Conservation (phyloP, 2,888 invertebrate genomes). For the Caenorhabditis parvicauda region DNA sequence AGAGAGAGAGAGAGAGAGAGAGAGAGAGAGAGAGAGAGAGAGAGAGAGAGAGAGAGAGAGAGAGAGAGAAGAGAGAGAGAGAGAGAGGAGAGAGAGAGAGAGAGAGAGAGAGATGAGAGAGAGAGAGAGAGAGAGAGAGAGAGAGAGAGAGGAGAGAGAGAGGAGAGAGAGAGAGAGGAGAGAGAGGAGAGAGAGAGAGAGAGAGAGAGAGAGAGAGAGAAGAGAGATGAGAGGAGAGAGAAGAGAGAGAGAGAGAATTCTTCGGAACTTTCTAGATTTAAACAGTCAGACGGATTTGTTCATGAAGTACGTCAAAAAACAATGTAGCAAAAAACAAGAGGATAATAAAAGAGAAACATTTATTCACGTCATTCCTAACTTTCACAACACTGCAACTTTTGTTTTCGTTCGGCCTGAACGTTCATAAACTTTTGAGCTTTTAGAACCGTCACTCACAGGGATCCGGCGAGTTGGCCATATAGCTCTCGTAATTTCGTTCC, state of each 20-base stretch:
- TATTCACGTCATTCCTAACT: no score
- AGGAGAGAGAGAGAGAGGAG: slow-evolving; percentile 3
- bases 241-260: slow-evolving; percentile 1
- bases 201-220: background rate
- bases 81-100: background rate
- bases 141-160: background rate
- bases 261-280: no score
- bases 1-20: slow-evolving; percentile 2
- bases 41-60: no score
- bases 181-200: slow-evolving; percentile 7
- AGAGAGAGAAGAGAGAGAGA: background rate
- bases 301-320: no score
- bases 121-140: background rate
- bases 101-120: background rate
- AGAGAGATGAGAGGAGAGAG: background rate
- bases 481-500: slow-evolving; percentile 22
- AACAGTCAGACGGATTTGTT: no score
- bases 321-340: no score
- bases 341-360: no score
- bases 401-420: no score
- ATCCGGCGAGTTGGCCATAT: slow-evolving; percentile 19
- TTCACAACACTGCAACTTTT: no score
- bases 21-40: slow-evolving; percentile 5
- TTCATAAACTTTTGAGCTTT: no score
- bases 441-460: slow-evolving; percentile 13